These are phyloP conservation scores for Tachysurus vachellii DNA, from an alignment of 2,113 vertebrate species.

Conservation along the genomic window DNA sequence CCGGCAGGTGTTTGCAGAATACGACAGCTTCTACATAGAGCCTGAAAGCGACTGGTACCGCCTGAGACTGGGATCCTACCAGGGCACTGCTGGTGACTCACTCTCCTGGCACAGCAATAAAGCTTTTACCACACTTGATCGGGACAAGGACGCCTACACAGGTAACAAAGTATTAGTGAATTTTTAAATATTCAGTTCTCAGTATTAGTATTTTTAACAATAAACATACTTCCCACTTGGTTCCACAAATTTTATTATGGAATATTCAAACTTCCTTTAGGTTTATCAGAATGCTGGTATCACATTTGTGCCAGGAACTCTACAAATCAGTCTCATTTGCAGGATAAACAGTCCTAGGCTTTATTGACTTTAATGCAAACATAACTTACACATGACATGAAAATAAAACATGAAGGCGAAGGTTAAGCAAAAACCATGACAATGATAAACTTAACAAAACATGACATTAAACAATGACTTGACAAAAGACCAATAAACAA, in stretches of 20 bases:
- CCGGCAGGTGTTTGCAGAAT: constrained; percentile 78
- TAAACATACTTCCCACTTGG: neutral
- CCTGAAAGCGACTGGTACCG: constrained; percentile 85
- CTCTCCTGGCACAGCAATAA: constrained; percentile 90
- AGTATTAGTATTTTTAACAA: neutral
- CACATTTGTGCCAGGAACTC: too few species aligned
- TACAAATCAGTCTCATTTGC: too few species aligned
- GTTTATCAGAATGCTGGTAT: too few species aligned
- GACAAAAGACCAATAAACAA: too few species aligned
- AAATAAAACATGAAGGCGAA: too few species aligned
- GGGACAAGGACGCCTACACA: constrained; percentile 81
- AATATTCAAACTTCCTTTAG: neutral
- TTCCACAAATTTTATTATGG: neutral
- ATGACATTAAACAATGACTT: too few species aligned
- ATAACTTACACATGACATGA: too few species aligned
- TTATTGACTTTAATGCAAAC: too few species aligned
- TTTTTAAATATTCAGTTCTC: neutral
- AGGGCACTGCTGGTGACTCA: constrained; percentile 84
- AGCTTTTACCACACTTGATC: constrained; percentile 88
- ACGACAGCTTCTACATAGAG: constrained; percentile 81
- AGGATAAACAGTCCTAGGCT: too few species aligned
- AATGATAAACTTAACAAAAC: too few species aligned
- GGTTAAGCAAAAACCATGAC: too few species aligned
- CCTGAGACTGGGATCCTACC: constrained; percentile 83
- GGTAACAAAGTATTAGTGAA: constrained; percentile 63